Percentiles rank a stretch among this genome's conserved stretches.
Evolutionary conservation across 1,140 invertebrate genomes (phyloP).

Genomic region (Sarcophaga bullata): DNA sequence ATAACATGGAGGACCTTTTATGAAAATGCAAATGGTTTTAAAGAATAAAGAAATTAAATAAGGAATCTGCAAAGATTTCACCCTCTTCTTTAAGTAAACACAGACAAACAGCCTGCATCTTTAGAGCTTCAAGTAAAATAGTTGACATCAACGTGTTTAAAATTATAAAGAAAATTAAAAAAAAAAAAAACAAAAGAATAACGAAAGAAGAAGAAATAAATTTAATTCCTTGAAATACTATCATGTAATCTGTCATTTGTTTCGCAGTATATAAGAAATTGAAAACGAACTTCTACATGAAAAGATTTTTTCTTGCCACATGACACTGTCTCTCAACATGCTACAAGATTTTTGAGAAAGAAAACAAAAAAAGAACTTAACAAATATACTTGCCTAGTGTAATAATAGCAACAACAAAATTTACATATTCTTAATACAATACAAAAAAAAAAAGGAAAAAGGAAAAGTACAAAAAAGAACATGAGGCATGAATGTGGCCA

Average conservation of each 20-base stretch:
- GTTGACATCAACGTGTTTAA: too few species aligned
- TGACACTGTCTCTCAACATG: neutral
- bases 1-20: too few species aligned
- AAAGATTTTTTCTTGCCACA: neutral
- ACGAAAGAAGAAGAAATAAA: neutral
- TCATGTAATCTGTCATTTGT: constrained; percentile 27
- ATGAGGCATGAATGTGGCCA: neutral
- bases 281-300: too few species aligned
- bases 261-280: neutral
- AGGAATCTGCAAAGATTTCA: too few species aligned
- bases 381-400: neutral
- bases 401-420: too few species aligned
- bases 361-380: neutral
- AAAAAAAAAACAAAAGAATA: too few species aligned
- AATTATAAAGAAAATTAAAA: too few species aligned
- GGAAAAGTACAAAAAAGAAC: neutral
- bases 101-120: neutral
- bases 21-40: too few species aligned
- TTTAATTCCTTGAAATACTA: constrained; percentile 26
- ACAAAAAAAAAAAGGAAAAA: neutral
- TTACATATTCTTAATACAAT: neutral
- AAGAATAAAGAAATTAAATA: too few species aligned
- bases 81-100: neutral
- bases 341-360: neutral
- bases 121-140: too few species aligned